A percentile compares a stretch with the other conserved stretches of the same genome.
phyloP scores from a whole-genome alignment of 2,113 vertebrate species.

The Macquaria ambigua region DNA sequence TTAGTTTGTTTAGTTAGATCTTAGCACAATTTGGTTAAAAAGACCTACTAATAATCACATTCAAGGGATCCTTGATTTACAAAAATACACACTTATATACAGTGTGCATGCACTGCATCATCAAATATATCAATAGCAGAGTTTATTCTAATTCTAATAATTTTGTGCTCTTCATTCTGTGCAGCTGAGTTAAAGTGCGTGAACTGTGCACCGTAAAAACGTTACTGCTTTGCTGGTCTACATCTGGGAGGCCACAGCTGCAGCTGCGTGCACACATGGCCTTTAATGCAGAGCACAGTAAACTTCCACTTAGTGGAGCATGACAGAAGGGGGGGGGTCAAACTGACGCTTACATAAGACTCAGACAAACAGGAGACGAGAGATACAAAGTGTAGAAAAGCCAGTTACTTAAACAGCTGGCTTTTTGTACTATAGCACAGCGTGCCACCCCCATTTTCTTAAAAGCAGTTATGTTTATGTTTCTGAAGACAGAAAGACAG shows the following conservation, averaged over 20 bases:
- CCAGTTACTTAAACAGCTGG: constrained; percentile 18
- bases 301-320: constrained; percentile 77
- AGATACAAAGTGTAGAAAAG: constrained; percentile 23
- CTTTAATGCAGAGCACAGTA: constrained; percentile 71
- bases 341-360: constrained; percentile 71
- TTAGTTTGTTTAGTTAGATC: neutral
- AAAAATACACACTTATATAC: neutral
- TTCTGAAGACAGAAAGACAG: constrained; percentile 6
- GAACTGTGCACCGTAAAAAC: constrained; percentile 60
- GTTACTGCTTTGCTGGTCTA: constrained; percentile 61
- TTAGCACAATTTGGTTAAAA: neutral
- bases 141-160: neutral
- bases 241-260: constrained; percentile 72
- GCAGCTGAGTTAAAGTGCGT: constrained; percentile 33
- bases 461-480: neutral
- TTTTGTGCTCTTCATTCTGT: constrained; percentile 11
- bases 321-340: constrained; percentile 51
- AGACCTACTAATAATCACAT: neutral
- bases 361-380: constrained; percentile 51
- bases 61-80: neutral
- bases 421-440: neutral
- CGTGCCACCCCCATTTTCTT: neutral
- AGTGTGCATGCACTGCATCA: neutral
- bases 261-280: constrained; percentile 71
- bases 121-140: neutral